Evolutionary conservation across 1,140 invertebrate species (phyloP).

Genomic region (Cataglyphis hispanica): DNA sequence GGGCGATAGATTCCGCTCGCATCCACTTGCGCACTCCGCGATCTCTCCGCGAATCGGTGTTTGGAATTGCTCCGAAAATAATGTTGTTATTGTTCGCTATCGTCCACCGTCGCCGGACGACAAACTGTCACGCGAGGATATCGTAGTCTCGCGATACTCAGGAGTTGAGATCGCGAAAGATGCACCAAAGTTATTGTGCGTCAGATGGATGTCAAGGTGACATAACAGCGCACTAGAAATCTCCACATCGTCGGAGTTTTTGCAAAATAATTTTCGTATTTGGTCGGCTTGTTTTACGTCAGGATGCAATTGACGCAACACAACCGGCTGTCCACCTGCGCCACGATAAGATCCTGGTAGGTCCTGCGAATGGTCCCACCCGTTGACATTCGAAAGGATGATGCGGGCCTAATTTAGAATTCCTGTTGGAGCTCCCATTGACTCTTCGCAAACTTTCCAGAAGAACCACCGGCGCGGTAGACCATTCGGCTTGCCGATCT

Average conservation of each 20-base stretch:
- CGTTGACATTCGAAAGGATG: conserved; percentile 67
- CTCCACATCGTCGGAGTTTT: conserved; percentile 65
- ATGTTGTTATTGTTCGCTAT: conserved; percentile 23
- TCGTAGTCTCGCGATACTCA: not conserved
- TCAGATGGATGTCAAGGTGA: conserved; percentile 72
- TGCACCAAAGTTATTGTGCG: conserved; percentile 1
- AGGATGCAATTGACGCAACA: not conserved
- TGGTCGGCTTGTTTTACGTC: conserved; percentile 6
- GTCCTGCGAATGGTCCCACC: not conserved
- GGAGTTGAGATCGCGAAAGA: not conserved
- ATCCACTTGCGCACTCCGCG: conserved; percentile 79
- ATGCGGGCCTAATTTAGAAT: conserved; percentile 20
- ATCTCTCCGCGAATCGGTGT: conserved; percentile 38
- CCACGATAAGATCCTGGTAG: conserved; percentile 33
- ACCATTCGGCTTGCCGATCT: conserved; percentile 86
- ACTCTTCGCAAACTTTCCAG: conserved; percentile 57
- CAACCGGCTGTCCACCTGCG: conserved; percentile 44
- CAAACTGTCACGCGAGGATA: conserved; percentile 31
- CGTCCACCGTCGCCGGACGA: not conserved
- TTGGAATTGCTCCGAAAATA: not conserved
- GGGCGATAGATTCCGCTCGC: conserved; percentile 73
- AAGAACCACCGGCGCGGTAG: conserved; percentile 77
- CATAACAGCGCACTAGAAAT: conserved; percentile 72
- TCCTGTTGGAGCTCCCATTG: conserved; percentile 39
- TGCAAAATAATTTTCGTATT: not conserved